Evolutionary conservation across 2,113 vertebrate species (phyloP).

Genomic region (Neogobius melanostomus): DNA sequence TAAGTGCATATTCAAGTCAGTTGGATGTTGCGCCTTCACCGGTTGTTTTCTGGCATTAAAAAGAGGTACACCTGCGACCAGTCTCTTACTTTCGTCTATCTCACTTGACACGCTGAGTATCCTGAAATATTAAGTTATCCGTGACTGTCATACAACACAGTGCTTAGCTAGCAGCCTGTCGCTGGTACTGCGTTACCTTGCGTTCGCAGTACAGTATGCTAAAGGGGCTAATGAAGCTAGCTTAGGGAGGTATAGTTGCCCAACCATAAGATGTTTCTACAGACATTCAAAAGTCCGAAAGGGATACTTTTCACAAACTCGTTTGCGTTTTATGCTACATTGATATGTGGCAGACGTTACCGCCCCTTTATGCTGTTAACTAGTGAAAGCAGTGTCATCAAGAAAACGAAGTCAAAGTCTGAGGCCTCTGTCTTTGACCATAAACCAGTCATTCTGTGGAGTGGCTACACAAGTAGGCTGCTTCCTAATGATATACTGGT

Average conservation of each 20-base stretch:
- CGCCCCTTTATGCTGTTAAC: constrained; percentile 17
- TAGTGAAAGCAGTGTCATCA: constrained; percentile 74
- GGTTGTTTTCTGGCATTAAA: constrained; percentile 23
- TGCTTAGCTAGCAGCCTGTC: constrained; percentile 56
- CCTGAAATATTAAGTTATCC: background rate
- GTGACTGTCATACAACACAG: constrained; percentile 38
- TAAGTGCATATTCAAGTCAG: constrained; percentile 45
- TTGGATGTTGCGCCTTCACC: constrained; percentile 53
- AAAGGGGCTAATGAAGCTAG: constrained; percentile 45
- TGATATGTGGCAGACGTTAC: background rate
- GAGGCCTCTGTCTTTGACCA: constrained; percentile 56
- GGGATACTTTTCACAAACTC: background rate
- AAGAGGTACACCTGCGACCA: background rate
- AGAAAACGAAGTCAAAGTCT: constrained; percentile 55
- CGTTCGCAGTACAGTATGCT: constrained; percentile 36
- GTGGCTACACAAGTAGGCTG: background rate
- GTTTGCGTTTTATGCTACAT: background rate
- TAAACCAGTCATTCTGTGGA: constrained; percentile 37
- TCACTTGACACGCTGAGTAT: background rate
- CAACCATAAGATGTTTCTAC: background rate
- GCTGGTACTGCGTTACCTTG: constrained; percentile 51
- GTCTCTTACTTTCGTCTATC: background rate
- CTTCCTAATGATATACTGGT: background rate
- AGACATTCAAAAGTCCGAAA: background rate
- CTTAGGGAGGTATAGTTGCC: constrained; percentile 22